Conservation (phyloP, 2,797 vertebrate genomes). For the Mycteria americana region DNA sequence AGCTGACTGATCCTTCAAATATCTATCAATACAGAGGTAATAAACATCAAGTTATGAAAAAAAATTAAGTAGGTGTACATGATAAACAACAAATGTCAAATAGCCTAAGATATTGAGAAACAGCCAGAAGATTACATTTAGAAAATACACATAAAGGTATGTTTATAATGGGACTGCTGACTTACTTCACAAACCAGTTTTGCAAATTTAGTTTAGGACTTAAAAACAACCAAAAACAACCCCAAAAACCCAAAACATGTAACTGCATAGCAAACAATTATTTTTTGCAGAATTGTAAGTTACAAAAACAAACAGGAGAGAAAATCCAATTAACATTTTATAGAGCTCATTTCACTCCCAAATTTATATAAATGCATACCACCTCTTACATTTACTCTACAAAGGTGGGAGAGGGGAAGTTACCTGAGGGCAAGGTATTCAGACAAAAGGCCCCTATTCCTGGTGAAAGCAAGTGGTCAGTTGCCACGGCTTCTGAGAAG, state of each 20-base stretch:
- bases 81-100: not conserved
- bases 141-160: not conserved
- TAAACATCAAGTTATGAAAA: not conserved
- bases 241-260: not conserved
- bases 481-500: constrained; percentile 71
- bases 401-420: constrained; percentile 57
- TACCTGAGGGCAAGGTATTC: constrained; percentile 77
- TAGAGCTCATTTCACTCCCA: not conserved
- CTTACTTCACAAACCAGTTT: not conserved
- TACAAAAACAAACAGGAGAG: not conserved
- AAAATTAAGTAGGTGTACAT: not conserved
- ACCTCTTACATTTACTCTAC: constrained; percentile 47
- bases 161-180: not conserved
- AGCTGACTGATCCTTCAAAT: not conserved
- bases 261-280: not conserved
- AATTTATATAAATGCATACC: not conserved
- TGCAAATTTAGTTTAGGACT: not conserved
- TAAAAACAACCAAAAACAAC: not conserved
- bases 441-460: constrained; percentile 75
- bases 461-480: constrained; percentile 74
- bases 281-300: not conserved
- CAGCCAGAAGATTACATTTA: not conserved
- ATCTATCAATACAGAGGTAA: not conserved
- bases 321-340: not conserved
- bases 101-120: not conserved